Base-by-base conservation (phyloP, 2,797 vertebrate genomes). In the Tinamus major region DNA sequence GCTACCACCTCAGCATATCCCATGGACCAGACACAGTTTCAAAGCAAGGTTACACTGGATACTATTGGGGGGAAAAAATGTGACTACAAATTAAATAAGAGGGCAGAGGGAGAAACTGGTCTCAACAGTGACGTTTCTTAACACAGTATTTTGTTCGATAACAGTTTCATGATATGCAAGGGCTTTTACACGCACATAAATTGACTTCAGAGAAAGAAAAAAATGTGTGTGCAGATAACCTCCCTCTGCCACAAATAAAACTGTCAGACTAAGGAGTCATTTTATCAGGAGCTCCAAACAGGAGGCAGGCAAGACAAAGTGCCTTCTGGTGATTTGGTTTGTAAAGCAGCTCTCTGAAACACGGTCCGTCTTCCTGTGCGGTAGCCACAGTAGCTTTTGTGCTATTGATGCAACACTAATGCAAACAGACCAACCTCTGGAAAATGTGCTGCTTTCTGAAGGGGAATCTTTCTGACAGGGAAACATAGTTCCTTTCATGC, bases 271-370 rank as follows among this genome's bases (percentile, higher is more conserved):
- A 78, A 67, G 79, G 14, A 78, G 37, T 70, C 26, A 58, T 78
- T 88, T 74, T 88, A 65, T 75, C 44, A 85, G n/a, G 41, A 0
- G 1, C 4, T 61, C 44, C 58, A 70, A 79, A 81, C 41, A 85
- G 62, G 29, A 76, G 26, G 23, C 53, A 48, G 4, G 41, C 46
- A 82, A 92, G 80, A 78, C 63, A 42, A 69, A 88, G 71, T 78
- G 37, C 41, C 67, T 85, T 75, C 67, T 51, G 56, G 24, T 56
- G 71, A 90, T 88, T 67, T 64, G 14, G 62, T 85, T 88, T 82
- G 58, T 56, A 88, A 87, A 92, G 51, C 71, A 70, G 71, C 15
- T 64, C 44, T 92, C 67, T 51, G 65, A 90, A 92, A 74, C 13
- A 64, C 64, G 46, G 74, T 35, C 70, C 31, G 48, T 63, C 74